phyloP scores from a whole-genome alignment of 2,888 invertebrate species.

The Petrolisthes manimaculis region DNA sequence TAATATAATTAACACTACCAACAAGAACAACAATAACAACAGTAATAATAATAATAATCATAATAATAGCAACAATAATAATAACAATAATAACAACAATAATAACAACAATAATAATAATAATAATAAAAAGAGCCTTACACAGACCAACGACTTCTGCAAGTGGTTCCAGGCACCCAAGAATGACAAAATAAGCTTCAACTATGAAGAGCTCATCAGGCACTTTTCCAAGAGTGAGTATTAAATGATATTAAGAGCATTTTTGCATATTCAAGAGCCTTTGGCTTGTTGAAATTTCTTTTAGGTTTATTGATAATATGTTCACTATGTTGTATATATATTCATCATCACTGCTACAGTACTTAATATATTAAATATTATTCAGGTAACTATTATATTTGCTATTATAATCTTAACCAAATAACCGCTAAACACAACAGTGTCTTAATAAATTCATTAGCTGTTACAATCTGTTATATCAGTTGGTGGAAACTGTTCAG shows the following conservation, averaged over 20 bases:
- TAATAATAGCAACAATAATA: conserved; percentile 24
- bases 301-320: no score
- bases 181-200: conserved; percentile 58
- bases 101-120: conserved; percentile 36
- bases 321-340: no score
- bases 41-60: conserved; percentile 37
- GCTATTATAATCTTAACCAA: no score
- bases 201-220: conserved; percentile 62
- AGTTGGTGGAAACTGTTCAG: no score
- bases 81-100: conserved; percentile 28
- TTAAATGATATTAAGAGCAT: neutral
- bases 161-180: conserved; percentile 60
- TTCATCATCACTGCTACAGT: no score
- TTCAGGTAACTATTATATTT: no score
- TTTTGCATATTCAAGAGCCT: neutral
- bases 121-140: conserved; percentile 36
- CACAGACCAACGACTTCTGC: conserved; percentile 47
- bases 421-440: no score
- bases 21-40: conserved; percentile 22
- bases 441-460: no score
- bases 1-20: no score
- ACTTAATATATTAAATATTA: no score
- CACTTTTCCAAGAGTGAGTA: conserved; percentile 58
- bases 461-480: no score
- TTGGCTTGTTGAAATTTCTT: no score